Conservation (phyloP, 1,140 invertebrate species). For the Trissolcus basalis region DNA sequence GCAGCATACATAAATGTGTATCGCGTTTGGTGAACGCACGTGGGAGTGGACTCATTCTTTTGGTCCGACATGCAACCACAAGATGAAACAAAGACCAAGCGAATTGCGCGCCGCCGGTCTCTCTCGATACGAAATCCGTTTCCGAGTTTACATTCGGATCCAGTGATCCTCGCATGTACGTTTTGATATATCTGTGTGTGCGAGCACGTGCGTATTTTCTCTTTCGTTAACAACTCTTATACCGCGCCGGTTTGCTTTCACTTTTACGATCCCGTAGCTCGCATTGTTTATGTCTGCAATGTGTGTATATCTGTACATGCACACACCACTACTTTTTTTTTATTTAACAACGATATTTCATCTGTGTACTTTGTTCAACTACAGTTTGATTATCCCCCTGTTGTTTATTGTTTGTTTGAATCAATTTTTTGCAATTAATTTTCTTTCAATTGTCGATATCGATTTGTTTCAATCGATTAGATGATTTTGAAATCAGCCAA, state of each 20-base stretch:
- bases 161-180: conserved; percentile 22
- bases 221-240: conserved; percentile 62
- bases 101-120: conserved; percentile 47
- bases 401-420: conserved; percentile 8
- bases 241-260: conserved; percentile 60
- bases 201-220: conserved; percentile 61
- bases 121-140: conserved; percentile 42
- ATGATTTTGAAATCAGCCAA: too few relatives aligned
- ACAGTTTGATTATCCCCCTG: too few relatives aligned
- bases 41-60: conserved; percentile 60
- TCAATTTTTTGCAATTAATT: conserved; percentile 29
- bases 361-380: too few relatives aligned
- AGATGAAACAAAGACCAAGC: conserved; percentile 58
- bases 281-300: conserved; percentile 35
- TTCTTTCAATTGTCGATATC: too few relatives aligned
- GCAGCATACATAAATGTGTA: too few relatives aligned
- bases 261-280: conserved; percentile 60
- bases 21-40: conserved; percentile 20
- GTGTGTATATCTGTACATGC: conserved; percentile 11
- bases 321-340: neutral
- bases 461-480: too few relatives aligned
- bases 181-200: conserved; percentile 25
- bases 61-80: conserved; percentile 30
- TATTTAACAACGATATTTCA: neutral
- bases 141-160: conserved; percentile 40